Evolutionary conservation across 2,888 invertebrate species (phyloP).

Genomic region (Noctua comes): DNA sequence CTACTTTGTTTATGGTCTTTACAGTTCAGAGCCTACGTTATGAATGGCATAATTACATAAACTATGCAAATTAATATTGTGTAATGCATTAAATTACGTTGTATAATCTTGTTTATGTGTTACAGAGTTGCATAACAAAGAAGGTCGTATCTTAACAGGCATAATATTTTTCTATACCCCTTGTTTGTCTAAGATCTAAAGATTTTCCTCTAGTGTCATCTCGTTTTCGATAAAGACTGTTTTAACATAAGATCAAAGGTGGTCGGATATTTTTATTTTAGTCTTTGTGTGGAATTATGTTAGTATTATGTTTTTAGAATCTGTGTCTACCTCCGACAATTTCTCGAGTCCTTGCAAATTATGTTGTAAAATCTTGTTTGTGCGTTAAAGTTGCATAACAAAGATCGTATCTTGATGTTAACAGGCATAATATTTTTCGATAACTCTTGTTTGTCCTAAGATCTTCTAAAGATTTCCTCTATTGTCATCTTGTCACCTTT

Average conservation of each 20-base stretch:
- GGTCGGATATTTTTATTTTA: neutral
- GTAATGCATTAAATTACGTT: constrained; percentile 36
- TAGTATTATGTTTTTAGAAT: neutral
- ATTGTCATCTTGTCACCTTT: constrained; percentile 9
- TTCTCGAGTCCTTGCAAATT: neutral
- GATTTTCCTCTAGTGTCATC: constrained; percentile 3
- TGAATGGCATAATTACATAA: constrained; percentile 26
- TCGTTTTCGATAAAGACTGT: neutral
- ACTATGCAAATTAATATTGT: constrained; percentile 50
- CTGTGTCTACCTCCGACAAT: neutral
- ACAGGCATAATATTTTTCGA: neutral
- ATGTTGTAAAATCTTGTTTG: too few species aligned
- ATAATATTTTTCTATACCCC: neutral
- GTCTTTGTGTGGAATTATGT: neutral
- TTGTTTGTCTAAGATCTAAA: constrained; percentile 8
- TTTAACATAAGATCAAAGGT: neutral
- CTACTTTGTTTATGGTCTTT: constrained; percentile 13
- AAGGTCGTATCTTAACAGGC: constrained; percentile 22
- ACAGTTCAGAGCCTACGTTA: constrained; percentile 5
- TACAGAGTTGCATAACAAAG: constrained; percentile 31
- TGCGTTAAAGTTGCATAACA: too few species aligned
- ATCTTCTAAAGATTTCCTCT: constrained; percentile 1
- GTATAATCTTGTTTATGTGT: constrained; percentile 34
- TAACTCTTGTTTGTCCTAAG: neutral
- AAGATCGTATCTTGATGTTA: constrained; percentile 1